Evolutionary conservation across 2,797 vertebrate species (phyloP), one percentile per base, ranked within the genome.

Genomic region (Gambusia yucatana): DNA sequence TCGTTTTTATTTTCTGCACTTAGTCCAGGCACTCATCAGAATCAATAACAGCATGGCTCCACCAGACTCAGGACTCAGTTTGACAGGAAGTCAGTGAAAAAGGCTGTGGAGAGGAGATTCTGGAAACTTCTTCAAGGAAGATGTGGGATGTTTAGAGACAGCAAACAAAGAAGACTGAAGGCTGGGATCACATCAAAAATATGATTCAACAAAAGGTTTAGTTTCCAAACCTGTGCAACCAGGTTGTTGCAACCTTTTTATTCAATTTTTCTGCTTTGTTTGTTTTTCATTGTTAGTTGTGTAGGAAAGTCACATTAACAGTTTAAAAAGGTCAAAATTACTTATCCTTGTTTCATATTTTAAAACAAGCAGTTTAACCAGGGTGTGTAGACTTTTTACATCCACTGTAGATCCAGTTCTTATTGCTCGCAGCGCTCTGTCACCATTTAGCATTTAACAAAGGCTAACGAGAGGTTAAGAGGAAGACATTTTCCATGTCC

Each of bases 391-490:
- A 46, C 41, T 70, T 46, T 70, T 44, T 17, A 46, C 41, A 70
- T 70, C 67, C 41, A 46, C 67, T 44, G 83, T 39, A 77, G 76
- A 85, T 76, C 61, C 78, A 76, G 84, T 88, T 88, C 81, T 79
- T 89, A 88, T 78, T 25, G 81, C 77, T 78, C 75, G 72, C 46
- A 75, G n/a, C 2, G 5, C 77, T 78, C 41, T 3, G 46, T 84
- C 43, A 71, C 82, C 71, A 78, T 50, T 52, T 79, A 84, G 84
- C 83, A 76, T 13, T 91, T 89, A 79, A 88, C 81, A 89, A 85
- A 86, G 90, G 88, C 89, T 92, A 94, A 93, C 77, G 67, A 91
- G 83, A 90, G 93, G 91, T 91, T 90, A 93, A 92, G 79, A 84
- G 80, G 88, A 81, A 86, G 84, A 84, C 43, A 79, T 94, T 85